Conservation (phyloP, 2,113 vertebrate genomes). For the Fulica atra region DNA sequence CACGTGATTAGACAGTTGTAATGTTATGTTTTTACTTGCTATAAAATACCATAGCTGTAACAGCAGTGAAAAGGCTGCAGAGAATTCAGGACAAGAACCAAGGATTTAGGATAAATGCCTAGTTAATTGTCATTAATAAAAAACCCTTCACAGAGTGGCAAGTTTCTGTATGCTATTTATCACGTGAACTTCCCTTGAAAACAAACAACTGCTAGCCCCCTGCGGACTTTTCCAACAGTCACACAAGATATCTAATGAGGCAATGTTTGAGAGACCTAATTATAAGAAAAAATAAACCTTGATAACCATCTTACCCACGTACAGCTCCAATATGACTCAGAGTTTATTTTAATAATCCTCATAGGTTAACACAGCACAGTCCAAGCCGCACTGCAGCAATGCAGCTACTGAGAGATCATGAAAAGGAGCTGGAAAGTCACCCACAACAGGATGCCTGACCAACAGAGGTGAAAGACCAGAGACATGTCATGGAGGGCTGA, state of each 20-base stretch:
- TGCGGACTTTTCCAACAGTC: conserved; percentile 47
- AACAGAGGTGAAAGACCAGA: neutral
- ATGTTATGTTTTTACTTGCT: conserved; percentile 29
- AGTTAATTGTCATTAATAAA: conserved; percentile 7
- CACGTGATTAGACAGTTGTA: neutral
- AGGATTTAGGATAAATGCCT: neutral
- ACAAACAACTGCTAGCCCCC: neutral
- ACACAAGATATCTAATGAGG: conserved; percentile 53
- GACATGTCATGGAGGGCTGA: neutral
- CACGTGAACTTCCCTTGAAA: conserved; percentile 26
- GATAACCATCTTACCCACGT: conserved; percentile 59
- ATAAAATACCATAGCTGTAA: neutral
- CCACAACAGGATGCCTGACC: neutral
- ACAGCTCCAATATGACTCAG: conserved; percentile 53
- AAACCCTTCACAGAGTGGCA: neutral
- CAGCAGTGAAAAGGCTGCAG: neutral
- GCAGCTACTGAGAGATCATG: neutral
- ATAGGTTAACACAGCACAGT: conserved; percentile 1
- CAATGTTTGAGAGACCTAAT: conserved; percentile 54
- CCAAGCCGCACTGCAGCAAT: neutral
- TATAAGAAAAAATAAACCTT: conserved; percentile 58
- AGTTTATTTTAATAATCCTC: conserved; percentile 59
- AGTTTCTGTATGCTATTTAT: conserved; percentile 32
- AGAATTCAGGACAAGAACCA: conserved; percentile 10
- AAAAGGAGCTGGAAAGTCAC: neutral